A percentile compares a stretch with the other conserved stretches of the same genome.
phyloP scores from a whole-genome alignment of 1,140 invertebrate genomes.

The Halictus rubicundus region DNA sequence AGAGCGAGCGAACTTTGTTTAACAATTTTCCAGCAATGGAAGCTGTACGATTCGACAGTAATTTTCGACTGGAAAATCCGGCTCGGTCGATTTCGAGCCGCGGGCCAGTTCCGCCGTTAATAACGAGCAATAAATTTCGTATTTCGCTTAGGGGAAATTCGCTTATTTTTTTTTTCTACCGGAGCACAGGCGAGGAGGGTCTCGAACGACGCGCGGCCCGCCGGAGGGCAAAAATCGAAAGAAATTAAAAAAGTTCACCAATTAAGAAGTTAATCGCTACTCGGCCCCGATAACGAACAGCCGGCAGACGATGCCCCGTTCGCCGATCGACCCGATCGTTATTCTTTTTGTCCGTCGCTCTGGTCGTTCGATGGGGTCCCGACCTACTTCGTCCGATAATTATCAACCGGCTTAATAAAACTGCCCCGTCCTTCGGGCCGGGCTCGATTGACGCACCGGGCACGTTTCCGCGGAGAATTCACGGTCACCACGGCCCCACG shows the following conservation, averaged over 20 bases:
- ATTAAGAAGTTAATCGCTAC: conserved; percentile 62
- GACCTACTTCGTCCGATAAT: conserved; percentile 62
- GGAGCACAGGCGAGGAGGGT: too few relatives aligned
- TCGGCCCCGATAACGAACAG: conserved; percentile 56
- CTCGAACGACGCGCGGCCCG: neutral
- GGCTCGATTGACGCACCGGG: neutral
- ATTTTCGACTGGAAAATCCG: too few relatives aligned
- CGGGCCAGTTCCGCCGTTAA: too few relatives aligned
- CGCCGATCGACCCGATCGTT: conserved; percentile 46
- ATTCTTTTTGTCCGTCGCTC: conserved; percentile 42
- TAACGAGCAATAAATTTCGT: too few relatives aligned
- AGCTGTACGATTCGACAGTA: neutral
- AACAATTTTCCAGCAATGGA: neutral
- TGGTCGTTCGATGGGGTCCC: conserved; percentile 45
- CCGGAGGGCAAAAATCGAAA: conserved; percentile 30
- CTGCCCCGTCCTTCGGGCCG: neutral
- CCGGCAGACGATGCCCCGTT: conserved; percentile 41
- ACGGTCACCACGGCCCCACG: neutral
- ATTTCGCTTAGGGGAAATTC: too few relatives aligned
- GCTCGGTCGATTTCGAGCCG: too few relatives aligned
- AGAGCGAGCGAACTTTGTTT: too few relatives aligned
- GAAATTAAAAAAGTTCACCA: conserved; percentile 59
- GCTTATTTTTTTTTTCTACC: neutral
- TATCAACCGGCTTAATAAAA: conserved; percentile 40
- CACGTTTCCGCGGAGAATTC: neutral